Base-by-base conservation (phyloP, 1,140 invertebrate genomes). In the Diploscapter pachys region DNA sequence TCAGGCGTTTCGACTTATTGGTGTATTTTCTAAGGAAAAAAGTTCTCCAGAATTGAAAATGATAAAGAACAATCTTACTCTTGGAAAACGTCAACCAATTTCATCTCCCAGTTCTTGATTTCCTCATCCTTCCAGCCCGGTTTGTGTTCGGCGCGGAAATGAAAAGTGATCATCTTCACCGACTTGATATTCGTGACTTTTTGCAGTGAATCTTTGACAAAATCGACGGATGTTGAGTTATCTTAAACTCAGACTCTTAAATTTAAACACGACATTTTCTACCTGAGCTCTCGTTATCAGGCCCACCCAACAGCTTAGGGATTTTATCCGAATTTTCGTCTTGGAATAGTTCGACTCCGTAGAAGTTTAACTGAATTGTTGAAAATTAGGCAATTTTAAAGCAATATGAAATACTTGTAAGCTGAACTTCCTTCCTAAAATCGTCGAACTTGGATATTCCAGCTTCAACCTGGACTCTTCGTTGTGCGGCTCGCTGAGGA, bases 31-130 rank as follows among this genome's bases (percentile, higher is more conserved):
- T 81, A 59, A 31, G 31, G 31, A 31, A 31, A 31, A 54, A 82
- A 82, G 13, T 13, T 52, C 50, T 3, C 4, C 52, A 48, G 57
- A 59, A 13, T 11, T 11, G 57, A 6, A 63, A 61, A 74, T 66
- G 9, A 71, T 59, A 52, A 53, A 6, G 13, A 5, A 6, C 5
- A 13, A 59, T 56, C 52, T 73, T 55, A 83, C 81, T 80, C 67
- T 71, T 83, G 59, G 59, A 83, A 84, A 9, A 67, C 51, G 48
- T 84, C 70, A 48, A 84, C 80, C 66, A 84, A 67, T 53, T 63
- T 71, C 77, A 84, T 80, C 73, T 84, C 83, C 67, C 82, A 84
- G n/a, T 71, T 49, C 65, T 85, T 84, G 3, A 84, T 80, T 31
- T 81, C 72, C 51, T 56, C 71, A 50, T 72, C 73, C 5, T 65